Percentiles rank a stretch among this genome's conserved stretches.
phyloP scores from a whole-genome alignment of 2,797 vertebrate species.

The Orientallactaga sibirica region DNA sequence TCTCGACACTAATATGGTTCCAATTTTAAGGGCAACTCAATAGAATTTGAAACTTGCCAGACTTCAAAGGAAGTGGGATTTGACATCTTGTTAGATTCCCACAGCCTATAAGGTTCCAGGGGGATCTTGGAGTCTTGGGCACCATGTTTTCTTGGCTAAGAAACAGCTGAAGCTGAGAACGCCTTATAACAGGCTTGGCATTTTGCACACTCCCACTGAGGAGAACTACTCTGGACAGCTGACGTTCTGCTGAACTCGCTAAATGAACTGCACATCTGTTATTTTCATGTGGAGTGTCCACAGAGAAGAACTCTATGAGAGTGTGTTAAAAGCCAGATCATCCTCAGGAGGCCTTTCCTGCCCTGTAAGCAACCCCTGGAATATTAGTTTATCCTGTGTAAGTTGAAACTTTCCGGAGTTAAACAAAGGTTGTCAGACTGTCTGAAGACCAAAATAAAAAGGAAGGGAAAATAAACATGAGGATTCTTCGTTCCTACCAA shows the following conservation, averaged over 20 bases:
- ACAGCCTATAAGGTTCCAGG: slow-evolving; percentile 59
- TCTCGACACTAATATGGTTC: slow-evolving; percentile 41
- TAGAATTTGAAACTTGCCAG: slow-evolving; percentile 60
- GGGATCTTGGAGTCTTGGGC: slow-evolving; percentile 35
- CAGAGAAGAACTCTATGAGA: slow-evolving; percentile 49
- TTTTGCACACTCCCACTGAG: slow-evolving; percentile 23
- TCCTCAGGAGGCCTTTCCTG: slow-evolving; percentile 33
- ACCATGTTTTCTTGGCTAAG: slow-evolving; percentile 61
- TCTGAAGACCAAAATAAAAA: slow-evolving; percentile 46
- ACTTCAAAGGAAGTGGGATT: slow-evolving; percentile 71
- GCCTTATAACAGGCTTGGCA: slow-evolving; percentile 19
- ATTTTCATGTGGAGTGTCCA: slow-evolving; percentile 54
- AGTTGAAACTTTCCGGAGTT: slow-evolving; percentile 64
- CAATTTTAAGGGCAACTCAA: slow-evolving; percentile 55
- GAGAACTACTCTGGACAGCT: slow-evolving; percentile 51
- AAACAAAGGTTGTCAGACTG: slow-evolving; percentile 41
- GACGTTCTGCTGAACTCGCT: slow-evolving; percentile 29
- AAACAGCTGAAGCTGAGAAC: slow-evolving; percentile 46
- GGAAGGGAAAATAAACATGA: slow-evolving; percentile 27
- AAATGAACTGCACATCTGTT: slow-evolving; percentile 66
- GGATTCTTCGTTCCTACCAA: not conserved
- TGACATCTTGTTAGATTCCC: slow-evolving; percentile 66
- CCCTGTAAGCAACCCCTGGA: not conserved
- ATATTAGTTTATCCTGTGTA: slow-evolving; percentile 20
- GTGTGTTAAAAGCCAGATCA: slow-evolving; percentile 59